phyloP scores from a whole-genome alignment of 2,888 invertebrate genomes.

The Drosophila formosana region DNA sequence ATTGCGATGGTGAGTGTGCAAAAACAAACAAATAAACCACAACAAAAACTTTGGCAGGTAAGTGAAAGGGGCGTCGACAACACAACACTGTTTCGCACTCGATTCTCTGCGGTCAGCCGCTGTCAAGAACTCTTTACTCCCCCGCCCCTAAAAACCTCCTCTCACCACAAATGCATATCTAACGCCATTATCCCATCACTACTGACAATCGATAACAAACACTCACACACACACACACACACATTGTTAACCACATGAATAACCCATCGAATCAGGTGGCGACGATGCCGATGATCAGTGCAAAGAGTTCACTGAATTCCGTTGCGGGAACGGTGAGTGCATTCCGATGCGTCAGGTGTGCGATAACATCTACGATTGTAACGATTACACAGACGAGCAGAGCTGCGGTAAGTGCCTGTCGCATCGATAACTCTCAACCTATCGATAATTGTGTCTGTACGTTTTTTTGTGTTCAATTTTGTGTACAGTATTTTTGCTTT shows the following conservation, averaged over 20 bases:
- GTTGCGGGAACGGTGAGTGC: conserved; percentile 89
- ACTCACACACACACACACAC: conserved; percentile 11
- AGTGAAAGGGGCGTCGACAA: conserved; percentile 15
- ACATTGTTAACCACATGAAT: conserved; percentile 26
- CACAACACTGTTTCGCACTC: conserved; percentile 1
- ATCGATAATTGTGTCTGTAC: conserved; percentile 29
- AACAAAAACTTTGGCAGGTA: conserved; percentile 21
- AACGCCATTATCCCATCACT: conserved; percentile 11
- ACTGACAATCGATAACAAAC: conserved; percentile 31
- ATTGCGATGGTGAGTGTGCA: conserved; percentile 86
- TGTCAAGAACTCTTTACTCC: not conserved
- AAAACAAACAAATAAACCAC: not conserved
- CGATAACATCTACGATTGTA: conserved; percentile 89
- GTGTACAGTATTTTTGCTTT: conserved; percentile 10
- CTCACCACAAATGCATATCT: conserved; percentile 7
- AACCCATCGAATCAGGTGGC: conserved; percentile 59
- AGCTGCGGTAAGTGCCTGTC: conserved; percentile 89
- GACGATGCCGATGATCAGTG: conserved; percentile 80
- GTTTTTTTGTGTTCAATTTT: conserved; percentile 12
- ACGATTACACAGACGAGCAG: conserved; percentile 91
- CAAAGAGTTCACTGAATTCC: conserved; percentile 86
- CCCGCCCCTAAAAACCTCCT: no score
- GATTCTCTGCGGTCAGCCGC: not conserved
- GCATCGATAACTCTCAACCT: conserved; percentile 9
- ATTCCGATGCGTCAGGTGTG: conserved; percentile 87